Evolutionary conservation across 2,113 vertebrate genomes (phyloP).

Genomic region (Glaucomys volans): DNA sequence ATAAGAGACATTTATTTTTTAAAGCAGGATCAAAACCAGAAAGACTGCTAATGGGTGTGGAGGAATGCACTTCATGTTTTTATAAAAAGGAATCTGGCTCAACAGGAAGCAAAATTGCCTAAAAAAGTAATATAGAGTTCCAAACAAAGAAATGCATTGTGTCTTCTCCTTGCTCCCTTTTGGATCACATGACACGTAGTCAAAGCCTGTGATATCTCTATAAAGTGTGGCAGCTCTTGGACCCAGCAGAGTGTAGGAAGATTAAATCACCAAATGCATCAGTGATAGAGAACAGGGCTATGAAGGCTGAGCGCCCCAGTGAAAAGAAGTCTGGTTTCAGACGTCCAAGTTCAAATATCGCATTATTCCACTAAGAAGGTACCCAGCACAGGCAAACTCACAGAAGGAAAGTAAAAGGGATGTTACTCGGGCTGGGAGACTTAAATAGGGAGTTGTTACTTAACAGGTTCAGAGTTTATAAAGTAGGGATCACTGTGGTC

Average conservation of each 20-base stretch:
- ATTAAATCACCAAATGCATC: background rate
- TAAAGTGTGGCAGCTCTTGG: background rate
- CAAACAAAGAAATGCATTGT: slow-evolving; percentile 24
- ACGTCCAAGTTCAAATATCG: background rate
- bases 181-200: background rate
- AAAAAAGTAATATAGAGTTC: background rate
- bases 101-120: background rate
- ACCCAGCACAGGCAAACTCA: background rate
- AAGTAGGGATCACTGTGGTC: background rate
- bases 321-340: background rate
- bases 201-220: background rate
- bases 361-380: background rate
- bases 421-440: background rate
- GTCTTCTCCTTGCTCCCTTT: background rate
- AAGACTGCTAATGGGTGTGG: background rate
- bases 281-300: background rate
- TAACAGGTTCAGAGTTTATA: background rate
- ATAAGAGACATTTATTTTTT: slow-evolving; percentile 8
- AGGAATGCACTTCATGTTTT: background rate
- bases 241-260: background rate
- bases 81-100: slow-evolving; percentile 10
- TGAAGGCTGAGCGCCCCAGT: too few relatives aligned
- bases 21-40: slow-evolving; percentile 11
- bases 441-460: background rate
- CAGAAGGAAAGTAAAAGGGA: background rate